Conservation (phyloP, 2,888 invertebrate species). For the Miltochrista miniata region DNA sequence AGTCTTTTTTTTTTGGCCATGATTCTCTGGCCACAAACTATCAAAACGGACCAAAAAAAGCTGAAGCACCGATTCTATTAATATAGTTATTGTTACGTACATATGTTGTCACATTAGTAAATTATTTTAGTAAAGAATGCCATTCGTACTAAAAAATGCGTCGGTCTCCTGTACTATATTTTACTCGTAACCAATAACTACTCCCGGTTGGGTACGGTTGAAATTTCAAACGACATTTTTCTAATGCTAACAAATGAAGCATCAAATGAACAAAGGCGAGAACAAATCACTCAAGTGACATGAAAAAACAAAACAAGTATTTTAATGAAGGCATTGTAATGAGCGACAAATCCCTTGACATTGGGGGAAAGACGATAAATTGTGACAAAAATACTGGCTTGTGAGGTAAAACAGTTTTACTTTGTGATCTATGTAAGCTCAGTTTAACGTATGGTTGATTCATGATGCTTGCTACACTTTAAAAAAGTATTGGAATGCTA, state of each 20-base stretch:
- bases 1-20: too few species aligned
- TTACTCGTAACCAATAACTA: slow-evolving; percentile 3
- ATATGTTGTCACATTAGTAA: background rate
- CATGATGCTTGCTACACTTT: slow-evolving; percentile 1
- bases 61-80: too few species aligned
- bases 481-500: too few species aligned
- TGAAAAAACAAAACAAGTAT: slow-evolving; percentile 65
- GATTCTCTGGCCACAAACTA: too few species aligned
- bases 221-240: slow-evolving; percentile 29
- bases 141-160: background rate
- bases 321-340: slow-evolving; percentile 69
- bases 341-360: slow-evolving; percentile 67
- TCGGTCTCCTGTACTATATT: background rate
- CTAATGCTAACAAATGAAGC: slow-evolving; percentile 36
- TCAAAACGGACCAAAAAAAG: too few species aligned
- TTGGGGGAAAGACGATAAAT: slow-evolving; percentile 54
- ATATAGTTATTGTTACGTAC: background rate
- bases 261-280: slow-evolving; percentile 50
- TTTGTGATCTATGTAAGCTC: slow-evolving; percentile 30
- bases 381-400: slow-evolving; percentile 44
- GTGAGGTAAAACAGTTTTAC: slow-evolving; percentile 56
- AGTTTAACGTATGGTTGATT: slow-evolving; percentile 9
- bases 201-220: slow-evolving; percentile 11
- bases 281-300: slow-evolving; percentile 73
- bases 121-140: slow-evolving; percentile 1